Base-by-base conservation (phyloP, 1,140 invertebrate genomes). In the Venturia canescens region DNA sequence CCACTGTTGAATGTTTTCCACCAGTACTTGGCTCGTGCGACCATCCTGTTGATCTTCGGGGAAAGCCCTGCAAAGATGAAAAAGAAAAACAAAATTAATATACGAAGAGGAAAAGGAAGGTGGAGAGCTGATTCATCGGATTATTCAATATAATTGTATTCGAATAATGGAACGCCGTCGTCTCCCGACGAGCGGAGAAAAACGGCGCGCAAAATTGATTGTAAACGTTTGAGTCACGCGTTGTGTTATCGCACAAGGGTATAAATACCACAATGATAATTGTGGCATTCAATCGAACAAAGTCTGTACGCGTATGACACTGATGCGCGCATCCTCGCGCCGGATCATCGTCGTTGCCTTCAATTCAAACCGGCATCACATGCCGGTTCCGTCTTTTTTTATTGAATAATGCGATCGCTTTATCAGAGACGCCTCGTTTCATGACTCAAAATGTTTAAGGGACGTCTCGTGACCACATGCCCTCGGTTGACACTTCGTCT, bases 1-100 rank as follows among this genome's bases (percentile, higher is more conserved):
- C 84, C 87, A 1, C 79, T 84, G 1, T 84, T 76, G 31, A 90
- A 76, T 53, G 88, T 63, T 63, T 90, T 91, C 89, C 89, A 90
- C 88, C 89, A 90, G 23, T 86, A 84, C 48, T 87, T 90, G 23
- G 83, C 76, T 76, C 72, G 75, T 13, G 53, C 31, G 0, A 66
- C 44, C 72, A 77, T 77, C n/a, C 34, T 72, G 70, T 16, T 72
- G 34, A 26, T 27, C 13, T 9, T 75, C 27, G 21, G 3, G 3
- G 13, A 27, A 66, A 26, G 0, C 23, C 23, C 60, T 26, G 3
- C 27, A 27, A 15, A 2, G 60, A 27, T 6, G 27, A 66, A 1
- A 66, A 66, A 23, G 38, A 44, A 44, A 44, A 44, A 44, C 38
- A 44, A 3, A 23, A 66, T 15, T 13, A 66, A 66, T 27, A 15